phyloP scores from a whole-genome alignment of 2,888 invertebrate species.

The Octodonta nipae region DNA sequence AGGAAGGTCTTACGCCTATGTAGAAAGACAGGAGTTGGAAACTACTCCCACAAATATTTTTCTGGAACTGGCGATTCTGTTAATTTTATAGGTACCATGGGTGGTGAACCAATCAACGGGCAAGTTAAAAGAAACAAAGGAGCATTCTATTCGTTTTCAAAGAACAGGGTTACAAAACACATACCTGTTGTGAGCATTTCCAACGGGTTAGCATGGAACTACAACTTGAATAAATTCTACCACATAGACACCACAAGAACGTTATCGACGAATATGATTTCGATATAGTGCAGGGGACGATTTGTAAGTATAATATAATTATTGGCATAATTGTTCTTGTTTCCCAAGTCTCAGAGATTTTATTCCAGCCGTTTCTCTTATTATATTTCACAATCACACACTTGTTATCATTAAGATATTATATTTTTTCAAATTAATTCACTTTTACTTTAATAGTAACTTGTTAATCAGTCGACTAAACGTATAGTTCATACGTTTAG shows the following conservation, averaged over 20 bases:
- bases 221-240: constrained; percentile 53
- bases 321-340: too few species aligned
- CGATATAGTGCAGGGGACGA: constrained; percentile 40
- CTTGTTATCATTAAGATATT: too few species aligned
- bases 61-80: too few species aligned
- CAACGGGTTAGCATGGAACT: constrained; percentile 65
- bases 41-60: background rate
- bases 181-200: constrained; percentile 21
- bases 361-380: too few species aligned
- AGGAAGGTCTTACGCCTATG: too few species aligned
- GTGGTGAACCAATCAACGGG: constrained; percentile 15
- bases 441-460: too few species aligned
- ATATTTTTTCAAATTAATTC: too few species aligned
- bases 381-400: too few species aligned
- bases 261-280: constrained; percentile 54
- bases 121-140: constrained; percentile 18
- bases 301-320: constrained; percentile 34
- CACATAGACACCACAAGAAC: constrained; percentile 58
- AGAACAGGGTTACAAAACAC: constrained; percentile 18
- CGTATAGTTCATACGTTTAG: too few species aligned
- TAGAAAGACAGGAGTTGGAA: too few species aligned
- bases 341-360: too few species aligned
- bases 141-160: constrained; percentile 17
- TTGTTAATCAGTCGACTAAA: too few species aligned
- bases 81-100: constrained; percentile 21